Percentiles rank a stretch among this genome's conserved stretches.
phyloP scores from a whole-genome alignment of 2,888 invertebrate genomes.

The Catocala sponsa region DNA sequence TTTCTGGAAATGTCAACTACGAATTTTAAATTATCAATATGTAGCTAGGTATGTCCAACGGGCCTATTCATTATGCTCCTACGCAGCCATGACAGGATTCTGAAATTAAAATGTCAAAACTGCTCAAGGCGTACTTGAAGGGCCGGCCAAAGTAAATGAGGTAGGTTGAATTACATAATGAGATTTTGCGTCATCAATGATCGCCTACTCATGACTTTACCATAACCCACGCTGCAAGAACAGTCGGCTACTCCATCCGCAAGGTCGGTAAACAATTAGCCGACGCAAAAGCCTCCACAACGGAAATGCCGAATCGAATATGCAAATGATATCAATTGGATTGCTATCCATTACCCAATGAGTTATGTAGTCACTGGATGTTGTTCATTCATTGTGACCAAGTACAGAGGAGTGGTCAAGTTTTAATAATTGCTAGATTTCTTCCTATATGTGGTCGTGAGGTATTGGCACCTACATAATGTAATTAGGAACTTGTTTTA shows the following conservation, averaged over 20 bases:
- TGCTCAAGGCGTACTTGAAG: slow-evolving; percentile 27
- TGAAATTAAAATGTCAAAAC: slow-evolving; percentile 18
- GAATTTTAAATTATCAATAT: neutral
- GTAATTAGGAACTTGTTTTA: too few species aligned
- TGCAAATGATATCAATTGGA: slow-evolving; percentile 76
- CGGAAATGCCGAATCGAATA: slow-evolving; percentile 84
- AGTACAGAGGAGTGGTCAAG: slow-evolving; percentile 66
- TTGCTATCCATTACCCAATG: slow-evolving; percentile 65
- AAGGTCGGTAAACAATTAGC: slow-evolving; percentile 80
- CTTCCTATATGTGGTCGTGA: neutral
- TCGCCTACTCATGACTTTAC: slow-evolving; percentile 57
- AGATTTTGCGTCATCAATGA: slow-evolving; percentile 62
- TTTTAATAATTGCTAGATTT: slow-evolving; percentile 20
- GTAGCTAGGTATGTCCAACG: neutral
- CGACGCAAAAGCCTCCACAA: slow-evolving; percentile 63
- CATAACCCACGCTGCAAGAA: slow-evolving; percentile 69
- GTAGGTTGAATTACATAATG: slow-evolving; percentile 39
- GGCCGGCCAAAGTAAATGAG: slow-evolving; percentile 25
- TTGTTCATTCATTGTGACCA: slow-evolving; percentile 81
- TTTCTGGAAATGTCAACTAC: neutral
- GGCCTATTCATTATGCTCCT: neutral
- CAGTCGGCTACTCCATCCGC: slow-evolving; percentile 61
- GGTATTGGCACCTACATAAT: too few species aligned
- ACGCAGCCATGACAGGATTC: slow-evolving; percentile 5
- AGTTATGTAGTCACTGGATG: slow-evolving; percentile 58